These are phyloP conservation scores for Dasypolia templi DNA, from an alignment of 2,888 invertebrate species.

Conservation along the genomic window DNA sequence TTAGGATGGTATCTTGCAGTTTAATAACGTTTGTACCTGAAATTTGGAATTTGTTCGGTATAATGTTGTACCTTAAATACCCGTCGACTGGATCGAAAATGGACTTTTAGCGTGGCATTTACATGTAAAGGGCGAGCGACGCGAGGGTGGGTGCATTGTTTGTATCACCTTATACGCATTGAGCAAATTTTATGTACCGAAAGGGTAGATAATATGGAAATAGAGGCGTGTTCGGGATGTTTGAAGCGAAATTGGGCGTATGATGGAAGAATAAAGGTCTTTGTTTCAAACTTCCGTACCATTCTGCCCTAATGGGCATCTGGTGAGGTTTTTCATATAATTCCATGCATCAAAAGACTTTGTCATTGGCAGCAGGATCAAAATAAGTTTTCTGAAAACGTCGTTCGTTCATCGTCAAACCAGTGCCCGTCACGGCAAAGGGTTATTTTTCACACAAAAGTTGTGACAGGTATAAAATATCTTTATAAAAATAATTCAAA, in stretches of 20 bases:
- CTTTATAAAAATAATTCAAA: slow-evolving; percentile 40
- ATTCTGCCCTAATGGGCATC: slow-evolving; percentile 46
- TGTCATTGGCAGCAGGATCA: slow-evolving; percentile 44
- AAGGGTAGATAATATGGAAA: slow-evolving; percentile 75
- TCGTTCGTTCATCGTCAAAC: too few relatives aligned
- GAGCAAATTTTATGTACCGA: slow-evolving; percentile 71
- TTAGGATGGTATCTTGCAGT: slow-evolving; percentile 38
- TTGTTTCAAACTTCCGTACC: slow-evolving; percentile 55
- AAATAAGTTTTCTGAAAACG: slow-evolving; percentile 46
- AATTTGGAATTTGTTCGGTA: slow-evolving; percentile 35
- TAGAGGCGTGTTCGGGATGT: slow-evolving; percentile 65
- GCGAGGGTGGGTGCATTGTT: slow-evolving; percentile 69
- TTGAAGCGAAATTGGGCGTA: slow-evolving; percentile 70
- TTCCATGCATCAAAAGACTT: slow-evolving; percentile 44
- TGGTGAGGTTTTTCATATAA: slow-evolving; percentile 47
- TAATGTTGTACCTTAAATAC: slow-evolving; percentile 50
- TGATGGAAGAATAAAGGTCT: slow-evolving; percentile 62
- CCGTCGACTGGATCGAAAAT: slow-evolving; percentile 51
- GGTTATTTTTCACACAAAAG: slow-evolving; percentile 67
- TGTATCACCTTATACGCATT: slow-evolving; percentile 70
- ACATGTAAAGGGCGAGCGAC: slow-evolving; percentile 67
- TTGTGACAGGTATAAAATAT: slow-evolving; percentile 65
- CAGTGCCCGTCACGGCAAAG: slow-evolving; percentile 55
- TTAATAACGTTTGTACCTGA: slow-evolving; percentile 44
- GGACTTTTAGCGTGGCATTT: slow-evolving; percentile 60